Conservation (phyloP, 2,888 invertebrate genomes). For the Erebia palarica region DNA sequence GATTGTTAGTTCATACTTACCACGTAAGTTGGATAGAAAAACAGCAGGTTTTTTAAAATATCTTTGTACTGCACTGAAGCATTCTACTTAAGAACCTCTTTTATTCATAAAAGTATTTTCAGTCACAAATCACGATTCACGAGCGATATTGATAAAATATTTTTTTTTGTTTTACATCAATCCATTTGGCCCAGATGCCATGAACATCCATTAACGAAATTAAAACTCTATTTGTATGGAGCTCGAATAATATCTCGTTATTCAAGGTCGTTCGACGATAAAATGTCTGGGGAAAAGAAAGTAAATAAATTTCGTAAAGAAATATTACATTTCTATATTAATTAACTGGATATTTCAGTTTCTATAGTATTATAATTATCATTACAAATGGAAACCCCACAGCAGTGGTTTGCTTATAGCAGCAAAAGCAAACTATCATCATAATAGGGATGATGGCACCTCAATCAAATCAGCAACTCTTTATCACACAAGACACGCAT, state of each 20-base stretch:
- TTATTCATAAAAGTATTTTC: not conserved
- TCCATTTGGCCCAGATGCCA: conserved; percentile 5
- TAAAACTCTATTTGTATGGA: not conserved
- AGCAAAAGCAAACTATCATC: too few species aligned
- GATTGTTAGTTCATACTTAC: too few species aligned
- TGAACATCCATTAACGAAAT: conserved; percentile 16
- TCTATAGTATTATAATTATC: too few species aligned
- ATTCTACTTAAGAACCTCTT: too few species aligned
- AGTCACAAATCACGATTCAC: not conserved
- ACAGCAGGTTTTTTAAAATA: too few species aligned
- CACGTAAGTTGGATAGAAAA: too few species aligned
- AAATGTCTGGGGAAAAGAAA: not conserved
- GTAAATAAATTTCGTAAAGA: not conserved
- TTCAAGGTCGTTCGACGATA: not conserved
- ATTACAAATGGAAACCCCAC: too few species aligned
- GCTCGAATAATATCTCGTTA: conserved; percentile 3
- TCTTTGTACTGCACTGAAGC: too few species aligned
- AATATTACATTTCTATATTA: not conserved
- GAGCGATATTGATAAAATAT: not conserved
- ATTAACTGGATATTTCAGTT: not conserved
- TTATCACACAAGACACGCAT: too few species aligned
- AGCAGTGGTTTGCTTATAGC: too few species aligned
- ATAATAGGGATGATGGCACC: too few species aligned
- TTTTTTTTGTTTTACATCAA: conserved; percentile 3
- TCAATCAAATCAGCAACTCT: too few species aligned